Conservation (phyloP, 2,113 vertebrate genomes). For the Nannospalax galili region DNA sequence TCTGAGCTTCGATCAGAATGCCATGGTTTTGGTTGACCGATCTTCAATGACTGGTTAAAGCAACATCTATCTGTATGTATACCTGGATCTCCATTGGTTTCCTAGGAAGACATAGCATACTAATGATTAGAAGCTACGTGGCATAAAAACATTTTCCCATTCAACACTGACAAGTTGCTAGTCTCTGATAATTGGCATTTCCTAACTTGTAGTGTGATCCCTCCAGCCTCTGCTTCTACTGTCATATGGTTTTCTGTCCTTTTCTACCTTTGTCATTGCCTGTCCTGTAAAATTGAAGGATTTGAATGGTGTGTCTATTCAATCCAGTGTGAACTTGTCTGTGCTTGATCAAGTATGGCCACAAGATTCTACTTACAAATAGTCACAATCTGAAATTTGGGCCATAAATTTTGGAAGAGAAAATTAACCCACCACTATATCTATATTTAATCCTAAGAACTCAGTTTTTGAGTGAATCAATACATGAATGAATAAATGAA, state of each 20-base stretch:
- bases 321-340: background rate
- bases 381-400: background rate
- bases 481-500: background rate
- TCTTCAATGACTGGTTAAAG: background rate
- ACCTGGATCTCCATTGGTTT: background rate
- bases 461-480: background rate
- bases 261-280: background rate
- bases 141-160: background rate
- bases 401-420: background rate
- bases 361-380: background rate
- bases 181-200: background rate
- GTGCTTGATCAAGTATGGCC: background rate
- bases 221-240: background rate
- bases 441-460: too few relatives aligned
- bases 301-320: background rate
- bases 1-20: too few relatives aligned
- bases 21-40: background rate
- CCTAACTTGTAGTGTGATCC: background rate
- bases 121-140: background rate
- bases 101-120: background rate
- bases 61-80: background rate
- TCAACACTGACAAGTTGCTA: background rate
- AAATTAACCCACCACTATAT: background rate
- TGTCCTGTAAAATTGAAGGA: background rate
- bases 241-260: background rate